Evolutionary conservation across 2,113 vertebrate species (phyloP), one percentile per base, ranked within the genome.

Genomic region (Guaruba guarouba): DNA sequence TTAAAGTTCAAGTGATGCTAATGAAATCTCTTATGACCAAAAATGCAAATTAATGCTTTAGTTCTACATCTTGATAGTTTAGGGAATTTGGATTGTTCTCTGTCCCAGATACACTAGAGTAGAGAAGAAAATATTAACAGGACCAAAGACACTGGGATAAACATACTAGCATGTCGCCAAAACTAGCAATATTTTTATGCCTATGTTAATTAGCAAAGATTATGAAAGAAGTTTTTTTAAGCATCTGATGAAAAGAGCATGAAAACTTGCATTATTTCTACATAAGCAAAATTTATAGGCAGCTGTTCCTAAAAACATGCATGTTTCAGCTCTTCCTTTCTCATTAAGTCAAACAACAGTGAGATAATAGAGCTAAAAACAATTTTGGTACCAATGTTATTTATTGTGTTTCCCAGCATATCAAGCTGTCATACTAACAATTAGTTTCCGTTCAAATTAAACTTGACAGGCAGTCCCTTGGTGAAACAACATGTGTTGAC

Each of bases 401-500:
- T 97, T 95, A 96, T 86, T 7, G 3, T 0, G 2, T 86, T 96
- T 95, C 86, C 76, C 69, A 69, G 83, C 52, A 69, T 68, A 91
- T 90, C 94, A 88, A 94, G 69, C 62, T 96, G 96, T 95, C 96
- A 97, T 46, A 66, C 49, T 59, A 94, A 94, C 96, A 93, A 86
- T 96, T 94, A 92, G 94, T 93, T 94, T 96, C 71, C 84, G 88
- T 82, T 92, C 93, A 97, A 97, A 98, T 96, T 96, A 96, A 96
- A 96, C 93, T 69, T 95, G 98, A 98, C 98, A 98, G 95, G 96
- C 97, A 91, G 86, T 97, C 97, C 94, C 98, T 93, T 70, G 97
- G 97, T 95, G 95, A 97, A 89, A 93, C 92, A 97, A 97, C 97
- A 96, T 43, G 88, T 96, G 97, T 96, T 97, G 97, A 98, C 97